Evolutionary conservation across 2,888 invertebrate species (phyloP), one percentile per base, ranked within the genome.

Genomic region (Pollenia griseotomentosa): DNA sequence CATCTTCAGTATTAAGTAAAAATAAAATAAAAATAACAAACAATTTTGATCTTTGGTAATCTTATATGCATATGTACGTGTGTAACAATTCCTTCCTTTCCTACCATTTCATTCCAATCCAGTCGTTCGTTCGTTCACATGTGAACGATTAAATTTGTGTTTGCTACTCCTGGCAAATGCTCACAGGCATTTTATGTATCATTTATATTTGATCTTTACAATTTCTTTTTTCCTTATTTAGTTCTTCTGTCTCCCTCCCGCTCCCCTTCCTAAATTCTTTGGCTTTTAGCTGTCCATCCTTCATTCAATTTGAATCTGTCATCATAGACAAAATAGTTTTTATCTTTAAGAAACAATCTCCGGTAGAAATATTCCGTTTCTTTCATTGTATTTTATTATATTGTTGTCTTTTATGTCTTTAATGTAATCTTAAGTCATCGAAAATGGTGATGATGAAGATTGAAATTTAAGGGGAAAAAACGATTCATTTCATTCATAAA

Each of bases 291-390:
- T 77, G 61, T 74, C 51, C 48, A 66, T 70, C 61, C 63, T 77
- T 79, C 66, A 68, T 75, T 79, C 84, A 85, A 79, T 83, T 74
- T 80, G 68, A 85, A 80, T 74, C 87, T 84, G 87, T 87, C 87
- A 87, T 87, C 87, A 87, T 87, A 87, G 87, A 87, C 87, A 87
- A 87, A 87, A 87, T 87, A 87, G 87, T 87, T 87, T 81, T 87
- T 87, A 87, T 87, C 87, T 87, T 70, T 70, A 81, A 87, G 74
- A 48, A 82, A 74, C 63, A 11, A 87, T 87, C 87, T 82, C 87
- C 87, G 87, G 44, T 68, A 51, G 46, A 59, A 55, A 85, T 48
- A 55, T 65, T 61, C 68, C 16, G 66, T 59, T 55, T 63, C 19
- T 61, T 51, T 23, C 48, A 9, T 70, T 23, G 40, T 46, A 51